Percentiles rank a stretch among this genome's conserved stretches.
Conservation (phyloP, 2,113 vertebrate species). For the Rattus norvegicus region DNA sequence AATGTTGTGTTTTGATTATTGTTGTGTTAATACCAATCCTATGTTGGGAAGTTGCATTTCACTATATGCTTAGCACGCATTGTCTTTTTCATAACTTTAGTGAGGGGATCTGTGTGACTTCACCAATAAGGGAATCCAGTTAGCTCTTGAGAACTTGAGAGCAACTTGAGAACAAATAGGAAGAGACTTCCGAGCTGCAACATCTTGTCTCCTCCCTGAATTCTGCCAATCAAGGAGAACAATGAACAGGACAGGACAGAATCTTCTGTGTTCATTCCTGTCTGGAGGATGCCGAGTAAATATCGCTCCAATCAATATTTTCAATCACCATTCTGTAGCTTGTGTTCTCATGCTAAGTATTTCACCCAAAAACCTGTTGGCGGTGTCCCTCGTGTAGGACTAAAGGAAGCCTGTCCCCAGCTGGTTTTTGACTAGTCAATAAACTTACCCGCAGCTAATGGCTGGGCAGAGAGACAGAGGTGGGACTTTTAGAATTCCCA, state of each 20-base stretch:
- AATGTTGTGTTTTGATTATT: neutral
- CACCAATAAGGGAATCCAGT: neutral
- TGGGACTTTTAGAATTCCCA: too few species aligned
- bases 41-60: neutral
- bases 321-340: neutral
- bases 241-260: neutral
- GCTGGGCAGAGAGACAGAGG: too few species aligned
- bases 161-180: neutral
- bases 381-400: too few species aligned
- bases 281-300: neutral
- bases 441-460: too few species aligned
- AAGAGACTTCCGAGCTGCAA: neutral
- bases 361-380: too few species aligned
- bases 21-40: neutral
- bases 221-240: conserved; percentile 3
- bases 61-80: neutral
- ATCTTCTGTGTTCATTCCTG: neutral
- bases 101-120: neutral
- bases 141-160: neutral
- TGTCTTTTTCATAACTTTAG: neutral
- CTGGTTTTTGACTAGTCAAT: too few species aligned
- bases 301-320: neutral
- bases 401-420: too few species aligned
- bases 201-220: neutral
- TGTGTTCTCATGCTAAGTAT: too few species aligned